phyloP scores from a whole-genome alignment of 2,888 invertebrate species.

The Caenorhabditis sp. region DNA sequence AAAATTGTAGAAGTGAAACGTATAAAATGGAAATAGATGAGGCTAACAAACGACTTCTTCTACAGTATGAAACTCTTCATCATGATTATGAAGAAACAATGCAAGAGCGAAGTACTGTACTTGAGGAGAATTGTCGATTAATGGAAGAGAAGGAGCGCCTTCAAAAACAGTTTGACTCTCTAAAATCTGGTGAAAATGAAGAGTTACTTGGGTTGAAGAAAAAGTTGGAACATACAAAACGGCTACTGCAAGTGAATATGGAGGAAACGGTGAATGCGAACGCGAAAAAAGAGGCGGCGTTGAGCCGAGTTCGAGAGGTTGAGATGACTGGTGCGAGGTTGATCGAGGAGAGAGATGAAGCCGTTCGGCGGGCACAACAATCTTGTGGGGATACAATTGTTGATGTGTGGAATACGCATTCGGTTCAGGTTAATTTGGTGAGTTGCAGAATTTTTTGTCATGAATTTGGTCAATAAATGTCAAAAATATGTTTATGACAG shows the following conservation, averaged over 20 bases:
- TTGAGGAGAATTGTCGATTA: constrained; percentile 48
- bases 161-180: constrained; percentile 27
- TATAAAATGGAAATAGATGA: constrained; percentile 55
- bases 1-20: constrained; percentile 43
- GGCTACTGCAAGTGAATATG: constrained; percentile 45
- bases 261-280: constrained; percentile 39
- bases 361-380: constrained; percentile 25
- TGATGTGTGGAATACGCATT: constrained; percentile 56
- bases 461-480: no score
- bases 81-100: constrained; percentile 62
- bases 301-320: constrained; percentile 19
- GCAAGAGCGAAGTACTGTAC: constrained; percentile 50
- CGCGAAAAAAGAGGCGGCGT: constrained; percentile 29
- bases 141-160: constrained; percentile 47
- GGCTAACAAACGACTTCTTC: constrained; percentile 35
- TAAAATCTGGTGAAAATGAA: constrained; percentile 19
- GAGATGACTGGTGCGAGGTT: constrained; percentile 25
- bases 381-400: constrained; percentile 41
- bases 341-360: constrained; percentile 45
- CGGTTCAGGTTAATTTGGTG: constrained; percentile 53
- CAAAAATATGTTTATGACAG: no score
- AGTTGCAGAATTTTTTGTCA: constrained; percentile 7
- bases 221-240: constrained; percentile 45
- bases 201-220: constrained; percentile 35
- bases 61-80: constrained; percentile 47